These are phyloP conservation scores for Phasia obesa DNA, from an alignment of 2,888 invertebrate genomes.

Conservation along the genomic window DNA sequence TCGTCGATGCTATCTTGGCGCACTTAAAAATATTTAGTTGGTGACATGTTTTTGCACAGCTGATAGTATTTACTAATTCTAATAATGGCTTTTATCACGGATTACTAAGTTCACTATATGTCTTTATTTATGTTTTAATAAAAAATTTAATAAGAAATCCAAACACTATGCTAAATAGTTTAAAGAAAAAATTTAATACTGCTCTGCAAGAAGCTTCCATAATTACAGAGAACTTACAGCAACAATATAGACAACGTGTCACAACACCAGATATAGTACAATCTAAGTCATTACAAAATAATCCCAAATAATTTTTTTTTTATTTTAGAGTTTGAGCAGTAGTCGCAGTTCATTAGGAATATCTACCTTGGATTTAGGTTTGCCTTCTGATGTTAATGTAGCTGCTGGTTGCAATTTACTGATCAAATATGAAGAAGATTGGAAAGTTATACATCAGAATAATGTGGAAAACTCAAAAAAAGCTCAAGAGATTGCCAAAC, in stretches of 20 bases:
- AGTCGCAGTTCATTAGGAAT: slow-evolving; percentile 46
- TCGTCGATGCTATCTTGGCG: no score
- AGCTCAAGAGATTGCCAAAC: slow-evolving; percentile 83
- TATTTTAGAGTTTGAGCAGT: slow-evolving; percentile 67
- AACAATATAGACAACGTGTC: slow-evolving; percentile 75
- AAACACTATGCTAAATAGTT: slow-evolving; percentile 82
- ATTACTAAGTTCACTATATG: no score
- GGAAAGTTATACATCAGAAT: slow-evolving; percentile 86
- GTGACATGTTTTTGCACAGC: neutral
- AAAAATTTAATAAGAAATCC: neutral
- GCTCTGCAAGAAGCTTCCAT: slow-evolving; percentile 83
- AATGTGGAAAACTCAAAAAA: slow-evolving; percentile 86
- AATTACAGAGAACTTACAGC: slow-evolving; percentile 79
- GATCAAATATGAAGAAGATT: slow-evolving; percentile 86
- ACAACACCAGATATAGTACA: slow-evolving; percentile 45
- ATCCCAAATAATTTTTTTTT: neutral
- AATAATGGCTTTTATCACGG: neutral
- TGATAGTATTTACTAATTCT: neutral
- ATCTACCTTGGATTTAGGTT: slow-evolving; percentile 72
- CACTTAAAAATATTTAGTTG: no score
- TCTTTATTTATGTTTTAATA: no score
- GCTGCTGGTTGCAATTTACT: slow-evolving; percentile 86
- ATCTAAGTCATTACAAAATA: neutral
- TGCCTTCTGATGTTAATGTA: slow-evolving; percentile 81
- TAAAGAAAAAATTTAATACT: slow-evolving; percentile 83